Conservation (phyloP, 2,113 vertebrate genomes). For the Cephalopterus ornatus region DNA sequence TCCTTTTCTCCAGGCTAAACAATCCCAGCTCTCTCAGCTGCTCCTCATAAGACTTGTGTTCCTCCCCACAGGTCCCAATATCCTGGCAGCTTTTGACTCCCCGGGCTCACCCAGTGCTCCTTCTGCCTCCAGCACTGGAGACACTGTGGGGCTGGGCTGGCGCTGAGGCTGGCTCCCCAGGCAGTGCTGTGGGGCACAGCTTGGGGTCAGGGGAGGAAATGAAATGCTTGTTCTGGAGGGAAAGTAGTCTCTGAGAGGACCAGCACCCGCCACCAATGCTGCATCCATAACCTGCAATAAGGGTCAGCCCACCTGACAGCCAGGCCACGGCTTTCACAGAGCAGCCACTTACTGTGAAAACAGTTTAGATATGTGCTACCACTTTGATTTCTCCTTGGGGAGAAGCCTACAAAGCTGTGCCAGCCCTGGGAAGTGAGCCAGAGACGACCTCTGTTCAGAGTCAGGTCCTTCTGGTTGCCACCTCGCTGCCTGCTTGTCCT, state of each 20-base stretch:
- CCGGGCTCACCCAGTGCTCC: neutral
- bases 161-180: neutral
- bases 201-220: neutral
- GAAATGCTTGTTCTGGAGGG: neutral
- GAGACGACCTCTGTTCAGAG: neutral
- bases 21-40: neutral
- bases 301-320: neutral
- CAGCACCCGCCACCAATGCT: rapidly evolving
- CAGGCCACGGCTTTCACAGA: neutral
- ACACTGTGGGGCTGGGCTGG: neutral
- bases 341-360: neutral
- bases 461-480: neutral
- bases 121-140: neutral
- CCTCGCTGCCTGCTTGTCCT: neutral
- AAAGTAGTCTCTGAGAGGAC: neutral
- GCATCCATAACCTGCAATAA: neutral
- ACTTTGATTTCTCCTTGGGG: neutral
- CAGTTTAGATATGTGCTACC: neutral
- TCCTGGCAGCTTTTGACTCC: neutral
- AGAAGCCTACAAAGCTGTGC: neutral
- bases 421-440: neutral
- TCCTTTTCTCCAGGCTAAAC: neutral
- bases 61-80: neutral
- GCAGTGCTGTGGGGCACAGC: neutral
- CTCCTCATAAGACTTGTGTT: neutral